Conservation (phyloP, 2,113 vertebrate species). For the Proterorhinus semilunaris region DNA sequence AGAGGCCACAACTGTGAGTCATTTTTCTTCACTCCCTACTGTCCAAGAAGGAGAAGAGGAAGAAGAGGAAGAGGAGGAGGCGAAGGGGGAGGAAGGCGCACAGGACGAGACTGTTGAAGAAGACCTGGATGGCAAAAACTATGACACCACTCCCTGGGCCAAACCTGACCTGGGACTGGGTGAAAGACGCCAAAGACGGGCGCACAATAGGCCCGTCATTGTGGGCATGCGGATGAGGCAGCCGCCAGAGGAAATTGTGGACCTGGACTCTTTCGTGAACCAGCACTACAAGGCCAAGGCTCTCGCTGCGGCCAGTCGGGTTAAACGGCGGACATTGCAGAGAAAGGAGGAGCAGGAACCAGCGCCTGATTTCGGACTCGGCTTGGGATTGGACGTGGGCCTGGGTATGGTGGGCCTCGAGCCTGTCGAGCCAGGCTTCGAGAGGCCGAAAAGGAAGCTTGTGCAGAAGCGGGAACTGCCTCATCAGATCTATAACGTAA, state of each 20-base stretch:
- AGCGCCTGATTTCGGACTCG: slow-evolving; percentile 22
- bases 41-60: slow-evolving; percentile 37
- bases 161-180: slow-evolving; percentile 17
- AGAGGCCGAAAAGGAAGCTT: slow-evolving; percentile 33
- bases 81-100: slow-evolving; percentile 28
- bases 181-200: slow-evolving; percentile 1
- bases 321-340: slow-evolving; percentile 55
- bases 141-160: slow-evolving; percentile 38
- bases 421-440: slow-evolving; percentile 41
- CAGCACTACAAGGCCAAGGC: slow-evolving; percentile 81
- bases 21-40: slow-evolving; percentile 16
- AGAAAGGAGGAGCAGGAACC: slow-evolving; percentile 58
- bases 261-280: slow-evolving; percentile 82
- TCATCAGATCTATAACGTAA: slow-evolving; percentile 41
- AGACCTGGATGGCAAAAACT: slow-evolving; percentile 41
- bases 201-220: slow-evolving; percentile 62
- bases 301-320: slow-evolving; percentile 38
- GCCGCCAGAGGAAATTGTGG: slow-evolving; percentile 79
- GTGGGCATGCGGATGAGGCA: slow-evolving; percentile 60
- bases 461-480: slow-evolving; percentile 61
- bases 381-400: slow-evolving; percentile 44
- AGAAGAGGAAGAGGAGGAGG: slow-evolving; percentile 42
- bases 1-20: slow-evolving; percentile 18
- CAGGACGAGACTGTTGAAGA: slow-evolving; percentile 38
- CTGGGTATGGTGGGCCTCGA: slow-evolving; percentile 59